Evolutionary conservation across 1,140 invertebrate species (phyloP).

Genomic region (Nylanderia fulva): DNA sequence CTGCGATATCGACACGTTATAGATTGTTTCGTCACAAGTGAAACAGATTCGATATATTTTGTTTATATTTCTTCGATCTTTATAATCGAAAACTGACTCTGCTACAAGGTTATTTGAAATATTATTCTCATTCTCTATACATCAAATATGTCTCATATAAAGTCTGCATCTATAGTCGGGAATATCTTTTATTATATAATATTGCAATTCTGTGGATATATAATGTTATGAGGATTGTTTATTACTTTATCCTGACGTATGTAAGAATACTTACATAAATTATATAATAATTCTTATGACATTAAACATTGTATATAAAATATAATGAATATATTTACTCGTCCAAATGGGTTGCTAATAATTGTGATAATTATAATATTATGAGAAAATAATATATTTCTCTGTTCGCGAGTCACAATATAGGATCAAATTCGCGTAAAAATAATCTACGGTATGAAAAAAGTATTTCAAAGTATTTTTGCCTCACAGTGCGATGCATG

Average conservation of each 20-base stretch:
- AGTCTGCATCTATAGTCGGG: slow-evolving; percentile 17
- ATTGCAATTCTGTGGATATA: background rate
- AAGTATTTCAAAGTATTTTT: background rate
- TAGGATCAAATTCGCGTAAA: background rate
- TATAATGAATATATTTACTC: too few species aligned
- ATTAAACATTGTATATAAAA: background rate
- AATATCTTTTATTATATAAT: background rate
- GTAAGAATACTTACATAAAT: too few species aligned
- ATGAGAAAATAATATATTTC: too few species aligned
- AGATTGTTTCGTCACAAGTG: slow-evolving; percentile 19
- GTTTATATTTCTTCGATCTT: slow-evolving; percentile 40
- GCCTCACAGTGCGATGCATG: background rate
- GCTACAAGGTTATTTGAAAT: slow-evolving; percentile 23
- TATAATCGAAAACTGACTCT: too few species aligned
- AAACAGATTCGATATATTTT: slow-evolving; percentile 5
- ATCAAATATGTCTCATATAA: slow-evolving; percentile 39
- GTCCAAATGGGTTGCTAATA: background rate
- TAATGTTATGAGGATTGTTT: too few species aligned
- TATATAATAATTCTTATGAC: background rate
- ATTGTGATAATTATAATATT: background rate
- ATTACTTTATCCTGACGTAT: too few species aligned
- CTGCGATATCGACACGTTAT: slow-evolving; percentile 24
- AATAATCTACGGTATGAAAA: background rate
- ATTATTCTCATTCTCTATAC: slow-evolving; percentile 22
- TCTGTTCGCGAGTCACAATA: background rate